phyloP scores from a whole-genome alignment of 2,113 vertebrate species.

The Chlamydotis undulata region DNA sequence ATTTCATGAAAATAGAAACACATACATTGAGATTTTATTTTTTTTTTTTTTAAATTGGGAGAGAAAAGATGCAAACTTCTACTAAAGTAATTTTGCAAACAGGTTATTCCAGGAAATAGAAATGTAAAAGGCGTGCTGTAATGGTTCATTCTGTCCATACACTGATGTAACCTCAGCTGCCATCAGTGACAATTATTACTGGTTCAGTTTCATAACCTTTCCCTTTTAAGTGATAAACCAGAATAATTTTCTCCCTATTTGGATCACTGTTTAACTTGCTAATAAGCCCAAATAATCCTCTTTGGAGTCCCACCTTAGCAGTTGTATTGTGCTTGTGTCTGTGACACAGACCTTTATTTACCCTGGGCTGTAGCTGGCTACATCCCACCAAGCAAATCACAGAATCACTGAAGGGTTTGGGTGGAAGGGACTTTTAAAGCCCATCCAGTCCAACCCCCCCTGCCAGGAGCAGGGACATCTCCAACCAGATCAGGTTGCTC shows the following conservation, averaged over 20 bases:
- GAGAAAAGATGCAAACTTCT: not conserved
- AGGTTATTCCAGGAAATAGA: not conserved
- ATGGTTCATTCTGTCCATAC: not conserved
- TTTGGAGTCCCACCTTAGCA: not conserved
- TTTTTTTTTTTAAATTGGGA: not conserved
- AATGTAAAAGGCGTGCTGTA: not conserved
- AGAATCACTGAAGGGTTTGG: too few relatives aligned
- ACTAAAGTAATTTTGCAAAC: not conserved
- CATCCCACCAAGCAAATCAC: not conserved
- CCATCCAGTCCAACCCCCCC: too few relatives aligned
- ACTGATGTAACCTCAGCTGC: not conserved
- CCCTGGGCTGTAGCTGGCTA: not conserved
- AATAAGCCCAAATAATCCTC: not conserved
- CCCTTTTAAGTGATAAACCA: not conserved
- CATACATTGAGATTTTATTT: not conserved
- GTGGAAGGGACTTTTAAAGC: too few relatives aligned
- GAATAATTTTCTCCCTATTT: accelerated
- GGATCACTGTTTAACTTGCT: not conserved
- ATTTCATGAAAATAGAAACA: not conserved
- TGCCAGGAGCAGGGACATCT: too few relatives aligned
- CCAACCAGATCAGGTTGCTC: too few relatives aligned
- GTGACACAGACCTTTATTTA: not conserved
- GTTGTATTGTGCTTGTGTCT: not conserved
- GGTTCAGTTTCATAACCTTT: not conserved
- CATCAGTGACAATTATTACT: not conserved